Evolutionary conservation across 2,888 invertebrate species (phyloP), one percentile per base, ranked within the genome.

Genomic region (Hirtodrosophila cameraria): DNA sequence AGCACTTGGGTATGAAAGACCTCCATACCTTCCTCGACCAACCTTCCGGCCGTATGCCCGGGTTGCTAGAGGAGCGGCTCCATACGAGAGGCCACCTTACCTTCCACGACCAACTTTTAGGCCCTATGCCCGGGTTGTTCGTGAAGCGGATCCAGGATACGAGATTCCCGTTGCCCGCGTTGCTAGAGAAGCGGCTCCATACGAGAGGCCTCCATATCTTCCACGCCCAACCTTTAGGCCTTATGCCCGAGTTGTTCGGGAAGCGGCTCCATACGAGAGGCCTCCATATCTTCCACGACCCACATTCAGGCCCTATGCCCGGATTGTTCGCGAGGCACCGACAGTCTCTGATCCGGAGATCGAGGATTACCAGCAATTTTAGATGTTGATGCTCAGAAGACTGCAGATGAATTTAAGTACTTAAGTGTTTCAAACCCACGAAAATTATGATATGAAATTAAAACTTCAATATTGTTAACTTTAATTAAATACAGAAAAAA

Each of bases 231-330:
- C 23, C 28, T 36, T 16, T 27, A 25, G 55, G 0, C 48, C 57
- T 1, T 3, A n/a, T 18, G 13, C 11, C 6, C 42, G 57, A 4
- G 35, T 48, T 0, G 48, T 25, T 1, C 57, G 50, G 1, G 49
- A 12, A 8, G 13, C 57, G 1, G 11, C 45, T 15, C 43, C 50
- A 15, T 13, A 57, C 25, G 42, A 57, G 7, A 36, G 23, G 28
- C 57, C 48, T 7, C 57, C 57, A 36, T 57, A 55, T 20, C 48
- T 48, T 2, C 55, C 55, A n/a, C 53, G 7, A n/a, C 70, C 53
- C 38, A 52, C 20, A 23, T 23, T 23, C 23, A 23, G 23, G n/a
- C 36, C 36, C 0, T 2, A 9, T 20, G 20, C n/a, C 4, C 36
- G 36, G 2, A 20, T 36, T 4, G 23, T 23, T 23, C 23, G 23